phyloP scores from a whole-genome alignment of 2,113 vertebrate genomes.

The Dunckerocampus dactyliophorus region DNA sequence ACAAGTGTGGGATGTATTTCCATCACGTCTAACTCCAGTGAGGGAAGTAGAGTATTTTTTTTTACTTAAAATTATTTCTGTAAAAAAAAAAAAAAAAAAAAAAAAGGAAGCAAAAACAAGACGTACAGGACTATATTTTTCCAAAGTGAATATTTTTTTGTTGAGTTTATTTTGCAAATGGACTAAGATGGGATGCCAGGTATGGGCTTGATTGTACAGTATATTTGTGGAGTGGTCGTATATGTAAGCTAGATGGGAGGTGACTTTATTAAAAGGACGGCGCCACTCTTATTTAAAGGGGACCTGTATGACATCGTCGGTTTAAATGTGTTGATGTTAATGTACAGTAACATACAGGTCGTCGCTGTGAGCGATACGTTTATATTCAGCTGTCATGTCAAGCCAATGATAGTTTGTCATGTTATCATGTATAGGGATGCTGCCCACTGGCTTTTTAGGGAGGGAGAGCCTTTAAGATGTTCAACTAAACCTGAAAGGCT shows the following conservation, averaged over 20 bases:
- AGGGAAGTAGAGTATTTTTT: neutral
- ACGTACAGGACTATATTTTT: slow-evolving; percentile 51
- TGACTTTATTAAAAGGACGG: slow-evolving; percentile 56
- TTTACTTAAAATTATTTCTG: slow-evolving; percentile 1
- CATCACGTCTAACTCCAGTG: neutral
- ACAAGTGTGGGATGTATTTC: neutral
- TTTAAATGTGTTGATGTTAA: slow-evolving; percentile 3
- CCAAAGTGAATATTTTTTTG: slow-evolving; percentile 42
- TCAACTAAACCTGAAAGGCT: neutral
- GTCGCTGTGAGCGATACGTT: neutral
- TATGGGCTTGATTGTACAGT: slow-evolving; percentile 30
- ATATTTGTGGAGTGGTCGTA: slow-evolving; percentile 29
- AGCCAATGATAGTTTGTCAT: slow-evolving; percentile 2
- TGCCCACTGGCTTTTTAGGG: neutral
- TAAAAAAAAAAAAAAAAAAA: slow-evolving; percentile 1
- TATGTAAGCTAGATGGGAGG: slow-evolving; percentile 37
- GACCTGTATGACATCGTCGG: slow-evolving; percentile 14
- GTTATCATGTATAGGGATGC: neutral
- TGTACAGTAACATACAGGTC: slow-evolving; percentile 2
- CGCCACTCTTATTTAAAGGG: slow-evolving; percentile 42
- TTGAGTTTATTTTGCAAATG: slow-evolving; percentile 30
- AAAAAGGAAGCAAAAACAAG: slow-evolving; percentile 8
- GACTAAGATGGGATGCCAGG: slow-evolving; percentile 27
- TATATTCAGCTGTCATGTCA: neutral
- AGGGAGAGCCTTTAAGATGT: neutral